Percentiles rank a stretch among this genome's conserved stretches.
Evolutionary conservation across 2,888 invertebrate species (phyloP).

Genomic region (Dynastes grantii): DNA sequence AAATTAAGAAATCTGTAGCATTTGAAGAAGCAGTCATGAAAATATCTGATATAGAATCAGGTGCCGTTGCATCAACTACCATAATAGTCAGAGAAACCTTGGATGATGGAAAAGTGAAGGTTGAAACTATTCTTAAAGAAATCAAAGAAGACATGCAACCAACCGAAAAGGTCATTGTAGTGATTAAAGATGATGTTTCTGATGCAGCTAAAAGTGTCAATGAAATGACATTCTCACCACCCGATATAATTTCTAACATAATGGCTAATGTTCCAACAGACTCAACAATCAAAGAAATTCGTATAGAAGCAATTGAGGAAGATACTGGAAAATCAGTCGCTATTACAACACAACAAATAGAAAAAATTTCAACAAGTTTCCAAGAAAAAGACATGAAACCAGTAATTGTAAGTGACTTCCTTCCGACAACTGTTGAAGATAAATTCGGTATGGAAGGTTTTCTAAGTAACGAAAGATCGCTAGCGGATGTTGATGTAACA

Average conservation of each 20-base stretch:
- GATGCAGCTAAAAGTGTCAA: constrained; percentile 59
- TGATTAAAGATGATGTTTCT: constrained; percentile 72
- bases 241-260: constrained; percentile 37
- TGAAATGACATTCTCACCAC: constrained; percentile 37
- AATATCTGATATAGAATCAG: constrained; percentile 22
- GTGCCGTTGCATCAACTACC: constrained; percentile 11
- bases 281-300: constrained; percentile 40
- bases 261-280: constrained; percentile 26
- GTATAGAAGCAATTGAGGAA: constrained; percentile 31
- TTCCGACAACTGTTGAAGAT: background rate
- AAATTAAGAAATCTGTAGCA: constrained; percentile 47
- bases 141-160: constrained; percentile 65
- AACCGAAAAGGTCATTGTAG: constrained; percentile 73
- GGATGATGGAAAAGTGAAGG: constrained; percentile 32
- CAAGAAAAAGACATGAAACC: background rate
- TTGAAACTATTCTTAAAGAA: constrained; percentile 34
- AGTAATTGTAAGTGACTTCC: background rate
- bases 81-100: constrained; percentile 10
- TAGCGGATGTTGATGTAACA: constrained; percentile 7
- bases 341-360: constrained; percentile 26
- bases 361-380: constrained; percentile 5
- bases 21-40: constrained; percentile 34
- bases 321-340: constrained; percentile 6
- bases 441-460: constrained; percentile 27
- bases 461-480: constrained; percentile 12